Conservation (phyloP, 1,140 invertebrate species). For the Cephus cinctus region DNA sequence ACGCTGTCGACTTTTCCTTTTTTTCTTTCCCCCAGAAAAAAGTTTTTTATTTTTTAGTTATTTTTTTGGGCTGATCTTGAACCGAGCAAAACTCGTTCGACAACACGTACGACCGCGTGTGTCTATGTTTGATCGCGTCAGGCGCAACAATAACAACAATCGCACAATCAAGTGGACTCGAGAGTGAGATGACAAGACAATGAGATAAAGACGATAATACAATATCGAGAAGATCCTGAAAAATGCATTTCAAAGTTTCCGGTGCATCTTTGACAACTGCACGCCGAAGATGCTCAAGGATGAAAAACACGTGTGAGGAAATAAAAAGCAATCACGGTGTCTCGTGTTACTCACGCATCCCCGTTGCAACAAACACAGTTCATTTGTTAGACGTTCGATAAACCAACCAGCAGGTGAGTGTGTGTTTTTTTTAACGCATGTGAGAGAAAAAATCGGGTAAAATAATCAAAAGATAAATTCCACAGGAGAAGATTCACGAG, state of each 20-base stretch:
- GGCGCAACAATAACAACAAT: too few relatives aligned
- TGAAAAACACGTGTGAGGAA: too few relatives aligned
- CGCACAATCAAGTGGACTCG: conserved; percentile 3
- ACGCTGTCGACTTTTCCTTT: conserved; percentile 12
- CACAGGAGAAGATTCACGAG: too few relatives aligned
- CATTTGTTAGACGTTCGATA: conserved; percentile 14
- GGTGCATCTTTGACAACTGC: too few relatives aligned
- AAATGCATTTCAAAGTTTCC: too few relatives aligned
- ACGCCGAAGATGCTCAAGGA: too few relatives aligned
- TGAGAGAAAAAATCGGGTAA: too few relatives aligned
- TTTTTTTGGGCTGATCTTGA: background rate
- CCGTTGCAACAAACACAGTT: conserved; percentile 54
- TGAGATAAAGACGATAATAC: background rate
- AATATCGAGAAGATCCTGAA: background rate
- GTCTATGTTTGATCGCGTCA: too few relatives aligned
- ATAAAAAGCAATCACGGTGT: too few relatives aligned
- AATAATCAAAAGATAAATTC: too few relatives aligned
- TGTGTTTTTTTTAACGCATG: conserved; percentile 6
- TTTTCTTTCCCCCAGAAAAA: background rate
- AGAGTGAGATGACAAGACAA: background rate
- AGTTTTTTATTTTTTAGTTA: background rate
- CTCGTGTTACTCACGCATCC: conserved; percentile 13
- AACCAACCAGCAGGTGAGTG: conserved; percentile 1
- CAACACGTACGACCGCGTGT: too few relatives aligned
- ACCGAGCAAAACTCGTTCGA: too few relatives aligned